Evolutionary conservation across 2,888 invertebrate genomes (phyloP).

Genomic region (Agriopis leucophaearia): DNA sequence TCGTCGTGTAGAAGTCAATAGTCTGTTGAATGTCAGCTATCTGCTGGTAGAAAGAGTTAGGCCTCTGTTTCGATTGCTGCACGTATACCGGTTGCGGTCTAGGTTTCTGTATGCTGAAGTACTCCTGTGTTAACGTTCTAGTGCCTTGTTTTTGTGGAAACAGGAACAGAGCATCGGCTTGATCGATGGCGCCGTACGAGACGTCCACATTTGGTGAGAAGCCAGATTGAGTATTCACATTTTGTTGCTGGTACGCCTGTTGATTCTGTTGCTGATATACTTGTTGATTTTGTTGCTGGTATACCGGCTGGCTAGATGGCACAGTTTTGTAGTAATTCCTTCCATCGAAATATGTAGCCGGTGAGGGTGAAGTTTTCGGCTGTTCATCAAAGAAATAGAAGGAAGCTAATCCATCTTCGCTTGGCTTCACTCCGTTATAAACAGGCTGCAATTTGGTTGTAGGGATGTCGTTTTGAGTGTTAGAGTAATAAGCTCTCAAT

Average conservation of each 20-base stretch:
- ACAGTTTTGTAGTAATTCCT: conserved; percentile 80
- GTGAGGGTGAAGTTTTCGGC: conserved; percentile 84
- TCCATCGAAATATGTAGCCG: conserved; percentile 81
- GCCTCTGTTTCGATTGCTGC: conserved; percentile 74
- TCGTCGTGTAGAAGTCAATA: conserved; percentile 87
- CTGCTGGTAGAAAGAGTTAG: conserved; percentile 88
- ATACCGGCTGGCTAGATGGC: conserved; percentile 61
- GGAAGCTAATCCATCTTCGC: conserved; percentile 84
- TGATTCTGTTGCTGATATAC: conserved; percentile 61
- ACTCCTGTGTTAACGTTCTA: conserved; percentile 82
- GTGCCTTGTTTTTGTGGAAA: conserved; percentile 85
- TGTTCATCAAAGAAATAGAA: conserved; percentile 90
- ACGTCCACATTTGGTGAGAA: conserved; percentile 76
- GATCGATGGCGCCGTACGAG: conserved; percentile 78
- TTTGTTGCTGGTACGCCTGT: conserved; percentile 61
- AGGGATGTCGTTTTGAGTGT: conserved; percentile 82
- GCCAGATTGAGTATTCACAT: conserved; percentile 67
- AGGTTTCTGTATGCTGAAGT: conserved; percentile 83
- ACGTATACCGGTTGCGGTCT: conserved; percentile 72
- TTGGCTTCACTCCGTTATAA: conserved; percentile 68
- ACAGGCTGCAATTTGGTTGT: conserved; percentile 85
- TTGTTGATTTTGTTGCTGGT: conserved; percentile 54
- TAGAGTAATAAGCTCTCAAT: conserved; percentile 87
- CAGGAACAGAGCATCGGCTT: conserved; percentile 77
- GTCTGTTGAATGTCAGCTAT: conserved; percentile 89